These are phyloP conservation scores for Phyto melanocephala DNA, from an alignment of 2,888 invertebrate genomes.

Conservation along the genomic window DNA sequence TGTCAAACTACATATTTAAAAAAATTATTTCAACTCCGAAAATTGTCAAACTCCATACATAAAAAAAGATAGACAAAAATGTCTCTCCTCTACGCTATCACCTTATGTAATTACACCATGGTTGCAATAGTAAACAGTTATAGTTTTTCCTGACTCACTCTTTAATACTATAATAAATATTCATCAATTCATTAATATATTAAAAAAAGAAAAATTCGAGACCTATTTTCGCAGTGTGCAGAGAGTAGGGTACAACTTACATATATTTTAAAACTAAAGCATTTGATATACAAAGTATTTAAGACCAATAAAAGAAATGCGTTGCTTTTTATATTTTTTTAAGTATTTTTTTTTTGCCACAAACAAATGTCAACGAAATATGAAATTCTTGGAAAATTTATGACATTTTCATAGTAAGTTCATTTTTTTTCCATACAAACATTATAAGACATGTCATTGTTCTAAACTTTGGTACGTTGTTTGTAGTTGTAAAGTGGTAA, in stretches of 20 bases:
- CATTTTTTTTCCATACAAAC: slow-evolving; percentile 6
- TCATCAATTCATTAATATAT: too few species aligned
- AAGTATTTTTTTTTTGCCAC: background rate
- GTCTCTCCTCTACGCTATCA: too few species aligned
- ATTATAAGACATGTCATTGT: slow-evolving; percentile 50
- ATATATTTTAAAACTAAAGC: background rate
- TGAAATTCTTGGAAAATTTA: slow-evolving; percentile 67
- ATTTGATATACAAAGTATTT: slow-evolving; percentile 31
- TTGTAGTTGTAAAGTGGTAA: background rate
- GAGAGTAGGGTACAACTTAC: background rate
- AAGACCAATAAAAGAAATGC: slow-evolving; percentile 52
- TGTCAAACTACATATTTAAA: too few species aligned
- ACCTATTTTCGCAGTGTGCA: too few species aligned
- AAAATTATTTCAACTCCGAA: too few species aligned
- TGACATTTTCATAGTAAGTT: slow-evolving; percentile 57
- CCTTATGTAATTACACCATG: too few species aligned
- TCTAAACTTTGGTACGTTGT: slow-evolving; percentile 44
- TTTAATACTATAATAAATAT: too few species aligned
- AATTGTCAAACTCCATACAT: too few species aligned
- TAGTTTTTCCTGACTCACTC: too few species aligned
- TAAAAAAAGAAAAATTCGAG: too few species aligned
- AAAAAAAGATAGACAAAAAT: too few species aligned
- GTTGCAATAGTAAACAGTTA: too few species aligned
- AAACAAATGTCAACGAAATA: slow-evolving; percentile 65
- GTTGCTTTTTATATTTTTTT: slow-evolving; percentile 35